Evolutionary conservation across 2,888 invertebrate genomes (phyloP), one percentile per base, ranked within the genome.

Genomic region (Petrolisthes cinctipes): DNA sequence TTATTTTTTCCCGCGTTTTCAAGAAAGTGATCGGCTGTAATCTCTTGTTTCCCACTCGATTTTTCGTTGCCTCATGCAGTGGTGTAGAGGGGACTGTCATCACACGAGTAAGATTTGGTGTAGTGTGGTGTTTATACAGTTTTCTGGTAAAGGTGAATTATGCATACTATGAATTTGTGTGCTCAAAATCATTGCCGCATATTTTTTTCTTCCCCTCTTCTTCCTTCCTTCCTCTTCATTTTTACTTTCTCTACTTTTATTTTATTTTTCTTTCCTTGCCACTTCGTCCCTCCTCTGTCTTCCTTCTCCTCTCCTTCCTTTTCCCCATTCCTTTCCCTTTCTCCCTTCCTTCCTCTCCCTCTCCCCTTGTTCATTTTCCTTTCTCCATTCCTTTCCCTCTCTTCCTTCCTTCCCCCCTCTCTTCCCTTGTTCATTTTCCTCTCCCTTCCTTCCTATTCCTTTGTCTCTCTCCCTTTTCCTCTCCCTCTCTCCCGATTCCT

Each of bases 231-330:
- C 53, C 53, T n/a, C 73, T 17, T 71, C 73, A n/a, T 23, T 56
- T 54, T 79, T 54, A 14, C 79, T 79, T 57, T 80, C 57, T 80
- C 80, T 56, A 54, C 23, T 57, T 56, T 57, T 80, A 54, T 56
- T 57, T 80, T 57, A 57, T 57, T 56, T 56, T 79, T 56, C 20
- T 57, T 80, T 57, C 20, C 80, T 80, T 57, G n/a, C 79, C 56
- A 54, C 56, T 56, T 79, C 79, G 20, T n/a, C 56, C 80, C 20
- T 17, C 56, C 79, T 79, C 51, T 54, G 53, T 71, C 82, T 17
- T 54, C n/a, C 71, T 54, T 20, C n/a, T 2, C 20, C 80, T 54
- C 80, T 80, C 20, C 9, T 9, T 56, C n/a, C 54, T 37, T 71
- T 14, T 20, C 17, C 57, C 56, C 23, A 75, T 51, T 75, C 51